Percentiles rank a stretch among this genome's conserved stretches.
Conservation (phyloP, 2,797 vertebrate genomes). For the Distichodus sexfasciatus region DNA sequence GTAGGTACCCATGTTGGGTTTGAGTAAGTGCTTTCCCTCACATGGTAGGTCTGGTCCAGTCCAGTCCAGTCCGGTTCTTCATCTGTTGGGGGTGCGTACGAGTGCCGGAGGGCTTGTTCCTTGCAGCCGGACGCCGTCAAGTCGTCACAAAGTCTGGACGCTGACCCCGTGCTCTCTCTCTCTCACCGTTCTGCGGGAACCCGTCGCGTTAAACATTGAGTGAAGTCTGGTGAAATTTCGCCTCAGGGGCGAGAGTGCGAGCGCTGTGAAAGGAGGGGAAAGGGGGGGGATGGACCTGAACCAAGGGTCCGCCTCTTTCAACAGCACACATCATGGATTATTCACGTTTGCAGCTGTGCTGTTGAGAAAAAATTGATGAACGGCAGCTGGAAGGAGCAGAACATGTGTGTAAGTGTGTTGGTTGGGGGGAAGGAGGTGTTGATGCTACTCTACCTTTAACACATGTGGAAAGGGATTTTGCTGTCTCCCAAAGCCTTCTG, state of each 20-base stretch:
- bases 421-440: conserved; percentile 33
- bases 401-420: conserved; percentile 26
- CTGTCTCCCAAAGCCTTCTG: conserved; percentile 30
- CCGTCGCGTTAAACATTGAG: conserved; percentile 47
- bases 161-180: conserved; percentile 39
- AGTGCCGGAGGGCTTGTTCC: conserved; percentile 38
- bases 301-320: conserved; percentile 57
- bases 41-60: no score
- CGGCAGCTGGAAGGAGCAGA: conserved; percentile 72
- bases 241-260: conserved; percentile 39
- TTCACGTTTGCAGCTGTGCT: conserved; percentile 75
- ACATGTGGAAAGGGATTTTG: conserved; percentile 13
- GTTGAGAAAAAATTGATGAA: conserved; percentile 72
- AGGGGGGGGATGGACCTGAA: conserved; percentile 57
- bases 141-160: conserved; percentile 50
- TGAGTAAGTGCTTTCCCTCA: conserved; percentile 54
- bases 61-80: conserved; percentile 39
- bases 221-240: conserved; percentile 49
- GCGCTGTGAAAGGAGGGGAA: conserved; percentile 48
- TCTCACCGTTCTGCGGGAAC: conserved; percentile 44
- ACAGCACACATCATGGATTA: conserved; percentile 74
- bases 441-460: conserved; percentile 33
- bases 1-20: conserved; percentile 29
- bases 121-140: conserved; percentile 55
- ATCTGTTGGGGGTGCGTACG: no score